A percentile compares a stretch with the other conserved stretches of the same genome.
phyloP scores from a whole-genome alignment of 1,140 invertebrate species.

The Calephelis nemesis region DNA sequence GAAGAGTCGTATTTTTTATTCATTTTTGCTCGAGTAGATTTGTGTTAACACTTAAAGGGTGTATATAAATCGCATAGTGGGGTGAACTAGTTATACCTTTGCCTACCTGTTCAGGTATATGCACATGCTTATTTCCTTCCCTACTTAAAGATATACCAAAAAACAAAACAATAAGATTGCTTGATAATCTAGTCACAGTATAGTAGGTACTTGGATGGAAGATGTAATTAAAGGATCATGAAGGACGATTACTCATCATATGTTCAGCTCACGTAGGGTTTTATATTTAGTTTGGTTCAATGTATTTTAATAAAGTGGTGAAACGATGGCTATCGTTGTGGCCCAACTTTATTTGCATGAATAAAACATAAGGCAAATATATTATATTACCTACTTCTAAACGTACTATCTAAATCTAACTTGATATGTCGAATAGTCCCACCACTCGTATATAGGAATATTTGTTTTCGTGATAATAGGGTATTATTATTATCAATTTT shows the following conservation, averaged over 20 bases:
- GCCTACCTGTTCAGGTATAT: too few species aligned
- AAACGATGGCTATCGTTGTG: constrained; percentile 1
- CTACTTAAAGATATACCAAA: neutral
- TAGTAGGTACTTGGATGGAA: neutral
- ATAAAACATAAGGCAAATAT: constrained; percentile 4
- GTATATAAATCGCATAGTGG: too few species aligned
- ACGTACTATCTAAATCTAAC: neutral
- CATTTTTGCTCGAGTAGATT: too few species aligned
- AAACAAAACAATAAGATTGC: neutral
- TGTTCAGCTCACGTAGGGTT: constrained; percentile 2
- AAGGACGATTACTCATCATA: neutral
- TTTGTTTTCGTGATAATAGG: too few species aligned
- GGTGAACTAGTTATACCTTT: too few species aligned
- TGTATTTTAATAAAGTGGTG: constrained; percentile 5
- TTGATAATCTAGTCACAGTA: neutral
- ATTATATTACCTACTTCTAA: neutral
- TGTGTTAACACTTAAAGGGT: too few species aligned
- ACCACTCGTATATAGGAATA: too few species aligned
- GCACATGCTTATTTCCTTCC: too few species aligned
- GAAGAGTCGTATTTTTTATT: too few species aligned
- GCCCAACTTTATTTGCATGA: neutral
- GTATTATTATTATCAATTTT: too few species aligned
- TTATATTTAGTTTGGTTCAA: constrained; percentile 11
- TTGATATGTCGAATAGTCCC: too few species aligned
- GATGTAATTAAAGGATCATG: neutral